Base-by-base conservation (phyloP, 2,113 vertebrate species). In the Caloenas nicobarica region DNA sequence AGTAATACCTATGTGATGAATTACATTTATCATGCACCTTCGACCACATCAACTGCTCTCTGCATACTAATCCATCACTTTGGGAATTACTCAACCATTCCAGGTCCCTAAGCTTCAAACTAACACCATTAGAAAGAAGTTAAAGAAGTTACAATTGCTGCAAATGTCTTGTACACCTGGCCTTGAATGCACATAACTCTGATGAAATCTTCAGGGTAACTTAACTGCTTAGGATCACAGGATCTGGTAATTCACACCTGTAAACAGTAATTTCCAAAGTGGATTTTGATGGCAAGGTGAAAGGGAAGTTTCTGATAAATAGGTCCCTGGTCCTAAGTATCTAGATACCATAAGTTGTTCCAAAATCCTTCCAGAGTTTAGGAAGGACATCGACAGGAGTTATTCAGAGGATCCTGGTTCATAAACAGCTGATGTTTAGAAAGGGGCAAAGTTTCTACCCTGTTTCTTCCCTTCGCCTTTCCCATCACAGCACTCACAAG, bases 51-150 rank as follows among this genome's bases (percentile, higher is more conserved):
- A 81, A 79, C 46, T 46, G 40, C 33, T 86, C 34, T 81, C 51
- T 74, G 26, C 56, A 83, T 53, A 46, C 40, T 88, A 77, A 81
- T 83, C 54, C 80, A 88, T 78, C 36, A 70, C 46, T 77, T 38
- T 14, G 56, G 76, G 77, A 92, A 81, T 83, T 92, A 77, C 6
- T 88, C n/a, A 83, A 62, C 48, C 51, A 51, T 66, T 81, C 23
- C 54, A 74, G 22, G 31, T 5, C 22, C 21, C 19, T 16, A 7
- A 93, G 64, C 60, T 56, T n/a, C 76, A 90, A 57, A 54, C 2
- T 11, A n/a, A 50, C 44, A 53, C 12, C 44, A 42, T 40, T 4
- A 80, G 22, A 89, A 83, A 5, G 2, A 64, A 69, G 61, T 62
- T 86, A 44, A 8, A 36, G 18, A 68, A 91, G 36, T 74, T 53